Evolutionary conservation across 2,113 vertebrate genomes (phyloP).

Genomic region (Apistogramma diplotaenia): DNA sequence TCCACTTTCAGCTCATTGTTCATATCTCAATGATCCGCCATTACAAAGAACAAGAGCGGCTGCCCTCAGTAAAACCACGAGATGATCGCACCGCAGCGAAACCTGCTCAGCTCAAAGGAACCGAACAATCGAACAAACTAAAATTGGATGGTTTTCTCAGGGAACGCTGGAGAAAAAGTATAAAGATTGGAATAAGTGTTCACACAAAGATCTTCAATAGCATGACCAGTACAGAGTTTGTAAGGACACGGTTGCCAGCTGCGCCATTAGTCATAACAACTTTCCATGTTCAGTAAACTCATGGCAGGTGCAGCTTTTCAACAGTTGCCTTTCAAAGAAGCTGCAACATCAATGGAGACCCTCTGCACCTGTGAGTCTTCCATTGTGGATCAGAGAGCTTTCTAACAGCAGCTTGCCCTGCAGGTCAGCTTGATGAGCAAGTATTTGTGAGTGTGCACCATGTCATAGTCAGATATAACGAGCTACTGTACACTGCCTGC

Average conservation of each 20-base stretch:
- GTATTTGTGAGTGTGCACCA: slow-evolving; percentile 37
- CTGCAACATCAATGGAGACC: not conserved
- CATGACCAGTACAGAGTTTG: not conserved
- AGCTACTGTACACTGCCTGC: slow-evolving; percentile 33
- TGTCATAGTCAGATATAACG: slow-evolving; percentile 45
- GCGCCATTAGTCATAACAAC: not conserved
- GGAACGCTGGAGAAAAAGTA: not conserved
- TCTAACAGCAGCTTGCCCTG: slow-evolving; percentile 24
- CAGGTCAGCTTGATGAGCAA: slow-evolving; percentile 55
- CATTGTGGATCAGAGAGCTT: slow-evolving; percentile 4
- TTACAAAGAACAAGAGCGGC: not conserved
- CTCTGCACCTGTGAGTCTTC: not conserved
- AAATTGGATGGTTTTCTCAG: not conserved
- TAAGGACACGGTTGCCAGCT: not conserved
- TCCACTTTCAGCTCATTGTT: not conserved
- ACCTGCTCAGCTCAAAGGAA: not conserved
- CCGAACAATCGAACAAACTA: not conserved
- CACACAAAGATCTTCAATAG: not conserved
- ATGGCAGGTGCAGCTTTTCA: not conserved
- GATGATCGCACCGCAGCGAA: not conserved
- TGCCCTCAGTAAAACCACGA: not conserved
- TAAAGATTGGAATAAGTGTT: not conserved
- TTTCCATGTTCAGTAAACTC: not conserved
- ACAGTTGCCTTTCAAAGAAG: not conserved
- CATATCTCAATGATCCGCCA: not conserved